Conservation (phyloP, 1,140 invertebrate genomes). For the Bombyx mandarina region DNA sequence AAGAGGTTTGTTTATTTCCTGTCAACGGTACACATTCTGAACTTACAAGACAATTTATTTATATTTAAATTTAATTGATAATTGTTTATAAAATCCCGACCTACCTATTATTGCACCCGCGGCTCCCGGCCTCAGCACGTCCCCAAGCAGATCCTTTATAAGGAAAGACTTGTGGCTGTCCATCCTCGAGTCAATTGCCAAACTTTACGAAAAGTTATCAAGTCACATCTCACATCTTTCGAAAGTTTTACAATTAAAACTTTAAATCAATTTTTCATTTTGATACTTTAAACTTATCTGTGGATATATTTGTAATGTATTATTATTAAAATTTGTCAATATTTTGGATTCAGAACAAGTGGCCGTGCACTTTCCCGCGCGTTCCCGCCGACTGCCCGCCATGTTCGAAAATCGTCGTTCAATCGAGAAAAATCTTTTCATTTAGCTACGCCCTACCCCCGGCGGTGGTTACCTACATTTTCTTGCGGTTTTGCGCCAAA, state of each 20-base stretch:
- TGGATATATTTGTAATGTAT: neutral
- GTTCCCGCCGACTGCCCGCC: conserved; percentile 54
- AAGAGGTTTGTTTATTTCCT: no score
- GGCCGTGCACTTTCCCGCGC: conserved; percentile 52
- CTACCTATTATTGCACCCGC: conserved; percentile 37
- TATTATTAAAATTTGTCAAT: neutral
- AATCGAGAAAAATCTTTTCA: conserved; percentile 63
- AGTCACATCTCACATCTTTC: neutral
- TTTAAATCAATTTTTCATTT: neutral
- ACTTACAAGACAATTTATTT: no score
- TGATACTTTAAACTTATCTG: no score
- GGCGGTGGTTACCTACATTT: conserved; percentile 64
- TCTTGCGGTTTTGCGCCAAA: conserved; percentile 68
- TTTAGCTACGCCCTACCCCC: conserved; percentile 64
- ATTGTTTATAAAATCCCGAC: neutral
- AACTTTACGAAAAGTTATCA: neutral
- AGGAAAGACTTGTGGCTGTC: conserved; percentile 84
- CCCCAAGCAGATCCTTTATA: conserved; percentile 82
- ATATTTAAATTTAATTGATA: neutral
- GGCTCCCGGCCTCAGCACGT: conserved; percentile 76
- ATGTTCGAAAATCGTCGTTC: conserved; percentile 52
- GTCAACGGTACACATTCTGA: no score
- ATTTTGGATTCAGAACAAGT: neutral
- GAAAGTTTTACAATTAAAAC: neutral
- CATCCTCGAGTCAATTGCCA: conserved; percentile 34